Evolutionary conservation across 2,888 invertebrate genomes (phyloP), one percentile per base, ranked within the genome.

Genomic region (Leptinotarsa juncta): DNA sequence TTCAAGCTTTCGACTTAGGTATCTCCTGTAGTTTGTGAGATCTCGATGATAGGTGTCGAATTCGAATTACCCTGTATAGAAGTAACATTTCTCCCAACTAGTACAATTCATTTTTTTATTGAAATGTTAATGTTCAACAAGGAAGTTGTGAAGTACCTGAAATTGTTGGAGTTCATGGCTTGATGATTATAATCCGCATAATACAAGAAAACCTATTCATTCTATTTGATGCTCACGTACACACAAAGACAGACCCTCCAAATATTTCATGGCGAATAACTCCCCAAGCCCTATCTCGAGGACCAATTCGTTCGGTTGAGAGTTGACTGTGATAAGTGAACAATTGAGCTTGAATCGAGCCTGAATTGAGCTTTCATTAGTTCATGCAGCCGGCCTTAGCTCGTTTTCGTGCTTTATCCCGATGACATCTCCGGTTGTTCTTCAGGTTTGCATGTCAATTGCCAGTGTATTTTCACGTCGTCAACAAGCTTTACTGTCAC

Each of bases 371-470:
- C 50, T 66, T 57, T 62, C 57, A 57, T 68, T 10, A n/a, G 62
- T 62, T 62, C 62, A 62, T 42, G 18, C 42, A 62, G 73, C 50
- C 50, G 76, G 68, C 77, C 74, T 79, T 76, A 70, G 71, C 50
- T 53, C 70, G 68, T 18, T 66, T 79, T 76, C 80, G 79, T 80
- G 80, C 78, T 77, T 75, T 79, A 80, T 80, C 79, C 73, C 74
- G 71, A 79, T 78, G 76, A 77, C 74, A 77, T 80, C 77, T 78
- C 73, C 73, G 69, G 20, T 68, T 65, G 74, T 74, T 77, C 77
- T 78, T 69, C 73, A 72, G 67, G 77, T 77, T 79, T 74, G 78
- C 78, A 79, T 79, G 79, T 78, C 79, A 79, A 79, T 78, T 77
- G 78, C 69, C 50, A 73, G 72, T 75, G 71, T 79, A 78, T 79